Evolutionary conservation across 2,113 vertebrate genomes (phyloP).

Genomic region (Pelobates fuscus): DNA sequence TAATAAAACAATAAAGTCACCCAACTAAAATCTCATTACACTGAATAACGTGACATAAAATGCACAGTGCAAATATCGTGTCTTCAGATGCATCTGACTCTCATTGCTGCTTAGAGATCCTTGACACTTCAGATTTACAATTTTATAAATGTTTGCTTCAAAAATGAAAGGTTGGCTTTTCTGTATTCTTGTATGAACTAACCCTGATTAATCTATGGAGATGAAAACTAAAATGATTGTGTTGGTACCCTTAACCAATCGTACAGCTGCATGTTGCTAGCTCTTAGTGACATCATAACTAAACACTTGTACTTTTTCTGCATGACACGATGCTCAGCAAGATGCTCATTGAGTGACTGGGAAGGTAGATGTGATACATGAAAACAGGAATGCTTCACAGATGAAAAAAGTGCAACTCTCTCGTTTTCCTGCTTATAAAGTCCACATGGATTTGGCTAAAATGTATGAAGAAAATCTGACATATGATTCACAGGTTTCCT

Average conservation of each 20-base stretch:
- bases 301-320: not conserved
- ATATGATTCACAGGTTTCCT: slow-evolving; percentile 22
- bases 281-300: too few relatives aligned
- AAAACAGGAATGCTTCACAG: slow-evolving; percentile 38
- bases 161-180: slow-evolving; percentile 23
- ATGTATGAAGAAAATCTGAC: slow-evolving; percentile 15
- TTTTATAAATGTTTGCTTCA: not conserved
- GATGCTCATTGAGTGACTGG: not conserved
- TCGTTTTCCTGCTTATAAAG: slow-evolving; percentile 28
- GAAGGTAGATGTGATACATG: slow-evolving; percentile 19
- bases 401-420: slow-evolving; percentile 38
- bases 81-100: not conserved
- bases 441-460: slow-evolving; percentile 39
- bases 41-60: slow-evolving; percentile 5
- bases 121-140: not conserved
- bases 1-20: not conserved
- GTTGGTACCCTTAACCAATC: slow-evolving; percentile 6
- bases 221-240: not conserved
- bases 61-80: not conserved
- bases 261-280: slow-evolving; percentile 29
- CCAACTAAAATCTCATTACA: not conserved
- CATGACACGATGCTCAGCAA: not conserved
- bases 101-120: not conserved
- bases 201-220: slow-evolving; percentile 28
- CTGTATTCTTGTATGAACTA: slow-evolving; percentile 12